phyloP scores from a whole-genome alignment of 2,797 vertebrate genomes.

The Hylomyscus alleni region DNA sequence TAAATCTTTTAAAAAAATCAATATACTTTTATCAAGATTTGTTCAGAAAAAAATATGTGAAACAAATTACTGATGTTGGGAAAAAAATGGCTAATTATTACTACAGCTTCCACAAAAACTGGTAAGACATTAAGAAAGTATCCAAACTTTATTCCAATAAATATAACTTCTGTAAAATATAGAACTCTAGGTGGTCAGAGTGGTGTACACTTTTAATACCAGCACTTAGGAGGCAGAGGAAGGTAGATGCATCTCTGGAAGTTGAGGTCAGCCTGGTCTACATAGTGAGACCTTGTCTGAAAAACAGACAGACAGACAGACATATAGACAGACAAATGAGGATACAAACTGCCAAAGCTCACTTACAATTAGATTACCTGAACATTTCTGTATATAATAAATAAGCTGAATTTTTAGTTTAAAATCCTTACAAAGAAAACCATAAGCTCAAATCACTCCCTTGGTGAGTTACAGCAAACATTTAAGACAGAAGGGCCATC shows the following conservation, averaged over 20 bases:
- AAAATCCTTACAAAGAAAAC: constrained; percentile 60
- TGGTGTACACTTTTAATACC: background rate
- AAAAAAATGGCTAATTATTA: background rate
- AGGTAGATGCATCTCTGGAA: background rate
- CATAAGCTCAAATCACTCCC: background rate
- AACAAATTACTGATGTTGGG: background rate
- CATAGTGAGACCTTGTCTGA: background rate
- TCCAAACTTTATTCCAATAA: constrained; percentile 23
- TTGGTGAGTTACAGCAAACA: background rate
- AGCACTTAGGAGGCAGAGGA: background rate
- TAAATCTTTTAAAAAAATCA: background rate
- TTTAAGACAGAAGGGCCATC: background rate
- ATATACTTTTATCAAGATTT: background rate
- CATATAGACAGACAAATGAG: background rate
- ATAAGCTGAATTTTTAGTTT: background rate
- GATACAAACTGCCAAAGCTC: background rate
- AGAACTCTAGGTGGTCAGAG: background rate
- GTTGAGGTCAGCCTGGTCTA: background rate
- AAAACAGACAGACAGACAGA: background rate
- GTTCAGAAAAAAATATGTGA: background rate
- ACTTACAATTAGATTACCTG: constrained; percentile 31
- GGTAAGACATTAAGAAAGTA: background rate
- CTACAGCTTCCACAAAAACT: background rate
- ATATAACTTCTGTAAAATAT: constrained; percentile 42
- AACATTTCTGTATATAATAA: background rate